Percentiles rank a stretch among this genome's conserved stretches.
These are phyloP conservation scores for Paratrypauchen microcephalus DNA, from an alignment of 2,797 vertebrate genomes.

Conservation along the genomic window DNA sequence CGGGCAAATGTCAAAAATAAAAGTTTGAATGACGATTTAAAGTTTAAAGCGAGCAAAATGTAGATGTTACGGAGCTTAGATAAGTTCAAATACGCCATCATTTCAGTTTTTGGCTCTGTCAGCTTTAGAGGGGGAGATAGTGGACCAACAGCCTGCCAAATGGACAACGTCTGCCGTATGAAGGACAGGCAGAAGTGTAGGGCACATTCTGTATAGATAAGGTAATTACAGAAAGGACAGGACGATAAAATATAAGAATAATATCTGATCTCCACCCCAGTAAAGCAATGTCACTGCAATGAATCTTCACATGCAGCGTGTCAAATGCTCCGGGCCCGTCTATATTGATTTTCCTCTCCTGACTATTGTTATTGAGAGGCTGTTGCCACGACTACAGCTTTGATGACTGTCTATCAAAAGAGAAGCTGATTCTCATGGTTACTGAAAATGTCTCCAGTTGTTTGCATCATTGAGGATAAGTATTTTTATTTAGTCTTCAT, in stretches of 20 bases:
- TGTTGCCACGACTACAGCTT: neutral
- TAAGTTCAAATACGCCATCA: conserved; percentile 61
- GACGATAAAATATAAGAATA: conserved; percentile 37
- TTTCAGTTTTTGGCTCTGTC: conserved; percentile 59
- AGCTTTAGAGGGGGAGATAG: conserved; percentile 58
- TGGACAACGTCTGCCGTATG: conserved; percentile 44
- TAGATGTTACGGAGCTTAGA: conserved; percentile 56
- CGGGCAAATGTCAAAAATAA: conserved; percentile 25
- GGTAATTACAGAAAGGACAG: conserved; percentile 35
- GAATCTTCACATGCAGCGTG: neutral
- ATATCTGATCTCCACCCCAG: conserved; percentile 41
- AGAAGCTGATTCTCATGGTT: neutral
- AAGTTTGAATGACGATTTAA: conserved; percentile 46
- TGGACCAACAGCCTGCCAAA: conserved; percentile 44
- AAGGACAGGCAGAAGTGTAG: conserved; percentile 36
- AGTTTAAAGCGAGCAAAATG: conserved; percentile 42
- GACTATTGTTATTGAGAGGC: neutral
- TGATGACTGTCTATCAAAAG: neutral
- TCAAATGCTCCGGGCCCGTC: neutral
- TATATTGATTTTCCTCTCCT: neutral
- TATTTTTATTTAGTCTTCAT: too few relatives aligned
- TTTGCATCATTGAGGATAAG: neutral
- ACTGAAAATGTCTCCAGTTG: neutral
- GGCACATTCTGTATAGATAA: conserved; percentile 28
- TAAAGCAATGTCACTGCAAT: neutral